Percentiles rank a stretch among this genome's conserved stretches.
Conservation (phyloP, 37 sponge, comb jelly and placozoan species). For the Ephydatia muelleri region DNA sequence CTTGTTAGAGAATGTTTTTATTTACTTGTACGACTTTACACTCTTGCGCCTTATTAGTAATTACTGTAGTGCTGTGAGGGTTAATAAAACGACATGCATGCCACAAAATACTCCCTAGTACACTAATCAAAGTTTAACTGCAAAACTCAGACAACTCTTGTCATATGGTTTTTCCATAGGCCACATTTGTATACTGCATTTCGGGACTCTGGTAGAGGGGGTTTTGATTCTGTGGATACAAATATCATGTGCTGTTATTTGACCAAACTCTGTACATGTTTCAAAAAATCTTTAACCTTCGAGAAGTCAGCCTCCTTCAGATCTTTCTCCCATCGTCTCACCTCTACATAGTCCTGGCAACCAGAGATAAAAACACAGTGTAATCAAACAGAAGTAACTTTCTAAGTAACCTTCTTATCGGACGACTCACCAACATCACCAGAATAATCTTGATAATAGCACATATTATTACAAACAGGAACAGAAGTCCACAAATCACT, state of each 20-base stretch:
- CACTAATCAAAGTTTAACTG: no score
- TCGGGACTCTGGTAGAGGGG: conserved; percentile 76
- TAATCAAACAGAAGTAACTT: neutral
- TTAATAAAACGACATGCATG: no score
- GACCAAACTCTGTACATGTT: neutral
- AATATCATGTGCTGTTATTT: no score
- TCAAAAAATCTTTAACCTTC: no score
- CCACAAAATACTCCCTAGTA: no score
- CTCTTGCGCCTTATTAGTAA: no score
- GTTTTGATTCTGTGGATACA: conserved; percentile 51
- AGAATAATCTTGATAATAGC: conserved; percentile 56
- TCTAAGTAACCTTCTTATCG: no score
- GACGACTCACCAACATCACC: conserved; percentile 54
- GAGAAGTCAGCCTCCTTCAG: conserved; percentile 51
- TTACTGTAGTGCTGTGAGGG: no score
- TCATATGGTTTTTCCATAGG: conserved; percentile 44
- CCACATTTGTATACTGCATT: conserved; percentile 67
- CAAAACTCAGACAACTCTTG: conserved; percentile 15
- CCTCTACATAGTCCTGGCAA: no score
- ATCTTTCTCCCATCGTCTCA: conserved; percentile 44
- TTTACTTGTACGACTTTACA: no score
- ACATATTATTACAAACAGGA: conserved; percentile 40
- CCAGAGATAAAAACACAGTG: no score
- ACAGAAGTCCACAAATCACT: conserved; percentile 29
- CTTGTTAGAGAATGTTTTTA: no score